Evolutionary conservation across 2,888 invertebrate genomes (phyloP).

Genomic region (Acanthosepion pharaonis): DNA sequence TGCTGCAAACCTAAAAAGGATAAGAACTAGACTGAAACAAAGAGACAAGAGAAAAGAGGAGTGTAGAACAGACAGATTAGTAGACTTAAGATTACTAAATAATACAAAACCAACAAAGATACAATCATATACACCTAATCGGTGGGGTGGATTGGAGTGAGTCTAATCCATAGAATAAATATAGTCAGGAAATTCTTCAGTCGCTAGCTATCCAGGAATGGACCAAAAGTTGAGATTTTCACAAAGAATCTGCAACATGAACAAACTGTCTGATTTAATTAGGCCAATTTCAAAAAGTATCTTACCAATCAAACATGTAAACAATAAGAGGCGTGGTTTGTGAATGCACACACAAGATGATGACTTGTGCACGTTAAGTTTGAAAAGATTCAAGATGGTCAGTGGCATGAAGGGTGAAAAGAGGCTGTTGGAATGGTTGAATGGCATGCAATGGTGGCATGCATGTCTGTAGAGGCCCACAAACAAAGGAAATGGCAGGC

Average conservation of each 20-base stretch:
- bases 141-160: conserved; percentile 33
- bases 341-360: background rate
- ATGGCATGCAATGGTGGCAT: background rate
- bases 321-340: background rate
- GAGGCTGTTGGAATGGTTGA: background rate
- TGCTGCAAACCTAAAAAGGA: background rate
- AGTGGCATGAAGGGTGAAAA: background rate
- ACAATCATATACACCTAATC: background rate
- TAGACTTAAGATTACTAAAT: conserved; percentile 9
- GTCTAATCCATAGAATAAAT: conserved; percentile 13
- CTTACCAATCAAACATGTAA: conserved; percentile 9
- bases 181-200: conserved; percentile 13
- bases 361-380: background rate
- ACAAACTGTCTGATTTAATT: conserved; percentile 33
- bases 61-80: conserved; percentile 9
- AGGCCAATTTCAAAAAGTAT: conserved; percentile 33
- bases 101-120: background rate
- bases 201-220: conserved; percentile 33
- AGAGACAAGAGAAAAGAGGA: background rate
- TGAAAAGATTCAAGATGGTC: background rate
- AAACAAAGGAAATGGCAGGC: conserved; percentile 15
- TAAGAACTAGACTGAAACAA: background rate
- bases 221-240: conserved; percentile 14
- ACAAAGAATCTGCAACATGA: conserved; percentile 33
- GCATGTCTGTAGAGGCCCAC: background rate